Evolutionary conservation across 2,113 vertebrate species (phyloP).

Genomic region (Danionella cerebrum): DNA sequence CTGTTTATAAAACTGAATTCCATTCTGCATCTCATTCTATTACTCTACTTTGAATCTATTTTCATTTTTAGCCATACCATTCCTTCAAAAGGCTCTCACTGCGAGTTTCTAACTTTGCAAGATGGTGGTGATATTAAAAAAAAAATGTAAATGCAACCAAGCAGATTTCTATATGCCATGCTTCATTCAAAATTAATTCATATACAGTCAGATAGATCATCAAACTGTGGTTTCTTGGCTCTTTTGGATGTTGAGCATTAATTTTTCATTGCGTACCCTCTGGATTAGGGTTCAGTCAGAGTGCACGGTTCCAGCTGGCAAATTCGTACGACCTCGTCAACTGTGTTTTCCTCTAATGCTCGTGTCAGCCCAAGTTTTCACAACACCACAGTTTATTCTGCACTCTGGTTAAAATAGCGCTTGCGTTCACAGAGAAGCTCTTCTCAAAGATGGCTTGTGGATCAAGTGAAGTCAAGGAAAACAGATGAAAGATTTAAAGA

Average conservation of each 20-base stretch:
- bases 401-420: background rate
- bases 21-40: too few relatives aligned
- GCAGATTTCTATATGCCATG: background rate
- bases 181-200: background rate
- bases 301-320: slow-evolving; percentile 22
- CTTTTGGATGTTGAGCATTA: slow-evolving; percentile 18
- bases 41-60: too few relatives aligned
- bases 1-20: too few relatives aligned
- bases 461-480: slow-evolving; percentile 58
- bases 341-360: slow-evolving; percentile 13
- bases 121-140: too few relatives aligned
- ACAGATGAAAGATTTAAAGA: slow-evolving; percentile 62
- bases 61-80: too few relatives aligned
- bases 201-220: background rate
- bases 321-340: slow-evolving; percentile 27
- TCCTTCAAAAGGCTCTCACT: too few relatives aligned
- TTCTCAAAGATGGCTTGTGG: slow-evolving; percentile 52
- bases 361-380: background rate
- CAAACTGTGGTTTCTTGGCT: background rate
- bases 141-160: background rate
- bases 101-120: background rate
- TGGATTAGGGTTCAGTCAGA: slow-evolving; percentile 32
- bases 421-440: slow-evolving; percentile 43
- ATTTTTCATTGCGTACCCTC: slow-evolving; percentile 36
- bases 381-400: background rate